phyloP scores from a whole-genome alignment of 2,888 invertebrate genomes.

The Cybosia mesomella region DNA sequence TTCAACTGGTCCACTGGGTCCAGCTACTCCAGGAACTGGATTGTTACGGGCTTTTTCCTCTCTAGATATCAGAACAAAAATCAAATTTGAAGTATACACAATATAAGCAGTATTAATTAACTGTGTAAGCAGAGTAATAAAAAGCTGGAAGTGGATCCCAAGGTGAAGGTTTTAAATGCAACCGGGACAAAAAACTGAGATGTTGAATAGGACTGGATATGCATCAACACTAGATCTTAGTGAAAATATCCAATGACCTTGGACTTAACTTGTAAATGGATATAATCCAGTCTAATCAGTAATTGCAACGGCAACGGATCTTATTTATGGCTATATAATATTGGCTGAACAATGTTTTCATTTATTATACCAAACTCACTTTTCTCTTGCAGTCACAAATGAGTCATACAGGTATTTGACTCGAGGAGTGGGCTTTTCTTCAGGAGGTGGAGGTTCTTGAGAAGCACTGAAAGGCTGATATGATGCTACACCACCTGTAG shows the following conservation, averaged over 20 bases:
- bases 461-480: slow-evolving; percentile 97
- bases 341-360: neutral
- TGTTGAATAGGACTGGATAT: no score
- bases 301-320: neutral
- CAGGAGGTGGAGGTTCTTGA: slow-evolving; percentile 91
- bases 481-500: slow-evolving; percentile 91
- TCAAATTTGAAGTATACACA: neutral
- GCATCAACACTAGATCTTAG: no score
- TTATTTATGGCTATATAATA: neutral
- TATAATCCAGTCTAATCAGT: neutral
- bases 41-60: slow-evolving; percentile 64
- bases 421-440: slow-evolving; percentile 89
- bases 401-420: slow-evolving; percentile 88
- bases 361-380: slow-evolving; percentile 62
- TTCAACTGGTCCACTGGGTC: slow-evolving; percentile 5
- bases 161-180: no score
- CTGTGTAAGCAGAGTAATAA: no score
- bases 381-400: slow-evolving; percentile 82
- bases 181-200: no score
- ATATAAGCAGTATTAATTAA: neutral
- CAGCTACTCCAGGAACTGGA: slow-evolving; percentile 30
- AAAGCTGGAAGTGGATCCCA: no score
- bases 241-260: no score
- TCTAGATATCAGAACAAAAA: slow-evolving; percentile 48
- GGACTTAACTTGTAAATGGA: no score